Conservation (phyloP, 2,888 invertebrate genomes). For the Andrena bicolor region DNA sequence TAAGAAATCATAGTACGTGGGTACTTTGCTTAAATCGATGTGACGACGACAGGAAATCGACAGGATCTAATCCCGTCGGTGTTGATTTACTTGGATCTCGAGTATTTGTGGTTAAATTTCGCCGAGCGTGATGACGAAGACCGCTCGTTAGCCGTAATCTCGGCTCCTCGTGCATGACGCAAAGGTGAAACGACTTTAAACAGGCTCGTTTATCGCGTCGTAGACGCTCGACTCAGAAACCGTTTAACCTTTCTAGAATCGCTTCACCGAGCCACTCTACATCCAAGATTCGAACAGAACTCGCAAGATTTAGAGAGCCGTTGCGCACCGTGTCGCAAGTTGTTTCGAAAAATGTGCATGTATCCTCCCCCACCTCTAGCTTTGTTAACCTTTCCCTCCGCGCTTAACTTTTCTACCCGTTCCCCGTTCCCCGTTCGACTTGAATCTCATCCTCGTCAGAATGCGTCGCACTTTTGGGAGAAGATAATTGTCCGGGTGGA, state of each 20-base stretch:
- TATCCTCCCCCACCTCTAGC: background rate
- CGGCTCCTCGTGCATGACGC: conserved; percentile 11
- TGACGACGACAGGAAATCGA: background rate
- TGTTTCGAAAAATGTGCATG: background rate
- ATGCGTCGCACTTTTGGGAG: too few relatives aligned
- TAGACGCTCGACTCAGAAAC: conserved; percentile 13
- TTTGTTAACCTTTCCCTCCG: too few relatives aligned
- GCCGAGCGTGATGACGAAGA: conserved; percentile 17
- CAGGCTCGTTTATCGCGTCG: conserved; percentile 26
- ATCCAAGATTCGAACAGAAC: conserved; percentile 13
- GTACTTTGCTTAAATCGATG: background rate
- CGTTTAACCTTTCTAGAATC: conserved; percentile 31
- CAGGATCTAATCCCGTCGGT: conserved; percentile 2
- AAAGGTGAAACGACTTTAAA: conserved; percentile 35
- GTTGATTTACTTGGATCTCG: background rate
- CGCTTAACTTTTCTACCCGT: too few relatives aligned
- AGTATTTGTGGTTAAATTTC: conserved; percentile 23
- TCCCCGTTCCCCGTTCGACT: too few relatives aligned
- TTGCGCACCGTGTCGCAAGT: background rate
- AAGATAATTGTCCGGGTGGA: too few relatives aligned
- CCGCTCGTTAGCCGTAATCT: conserved; percentile 38
- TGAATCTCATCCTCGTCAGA: too few relatives aligned
- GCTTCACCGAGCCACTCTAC: background rate
- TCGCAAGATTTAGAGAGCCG: conserved; percentile 12
- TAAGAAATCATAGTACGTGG: too few relatives aligned